phyloP scores from a whole-genome alignment of 2,113 vertebrate species.

The Ahaetulla prasina region DNA sequence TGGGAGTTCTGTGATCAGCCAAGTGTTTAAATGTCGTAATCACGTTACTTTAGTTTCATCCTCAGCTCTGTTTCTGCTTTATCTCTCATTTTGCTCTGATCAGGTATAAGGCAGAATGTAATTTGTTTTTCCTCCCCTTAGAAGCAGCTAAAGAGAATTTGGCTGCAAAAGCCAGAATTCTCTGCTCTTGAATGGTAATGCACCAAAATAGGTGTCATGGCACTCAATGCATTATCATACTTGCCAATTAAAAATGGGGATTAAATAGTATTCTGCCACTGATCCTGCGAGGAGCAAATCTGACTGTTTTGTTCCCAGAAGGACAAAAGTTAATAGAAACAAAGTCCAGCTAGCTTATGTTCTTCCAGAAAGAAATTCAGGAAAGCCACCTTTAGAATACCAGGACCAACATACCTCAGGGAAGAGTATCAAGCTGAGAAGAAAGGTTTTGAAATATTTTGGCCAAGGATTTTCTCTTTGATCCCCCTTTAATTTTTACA shows the following conservation, averaged over 20 bases:
- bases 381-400: neutral
- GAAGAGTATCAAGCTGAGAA: neutral
- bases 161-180: no score
- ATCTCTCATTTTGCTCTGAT: neutral
- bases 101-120: neutral
- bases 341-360: neutral
- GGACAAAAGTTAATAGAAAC: neutral
- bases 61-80: neutral
- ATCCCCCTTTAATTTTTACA: neutral
- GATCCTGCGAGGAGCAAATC: neutral
- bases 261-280: neutral
- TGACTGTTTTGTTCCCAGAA: neutral
- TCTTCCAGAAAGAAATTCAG: neutral
- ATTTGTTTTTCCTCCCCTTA: neutral
- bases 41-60: neutral
- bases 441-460: neutral
- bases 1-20: neutral
- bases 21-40: neutral
- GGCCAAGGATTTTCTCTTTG: neutral
- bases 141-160: neutral
- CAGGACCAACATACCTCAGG: neutral
- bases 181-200: neutral
- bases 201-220: neutral
- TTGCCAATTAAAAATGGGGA: neutral
- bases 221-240: neutral